Conservation (phyloP, 2,113 vertebrate species). For the Ammodytes dubius region DNA sequence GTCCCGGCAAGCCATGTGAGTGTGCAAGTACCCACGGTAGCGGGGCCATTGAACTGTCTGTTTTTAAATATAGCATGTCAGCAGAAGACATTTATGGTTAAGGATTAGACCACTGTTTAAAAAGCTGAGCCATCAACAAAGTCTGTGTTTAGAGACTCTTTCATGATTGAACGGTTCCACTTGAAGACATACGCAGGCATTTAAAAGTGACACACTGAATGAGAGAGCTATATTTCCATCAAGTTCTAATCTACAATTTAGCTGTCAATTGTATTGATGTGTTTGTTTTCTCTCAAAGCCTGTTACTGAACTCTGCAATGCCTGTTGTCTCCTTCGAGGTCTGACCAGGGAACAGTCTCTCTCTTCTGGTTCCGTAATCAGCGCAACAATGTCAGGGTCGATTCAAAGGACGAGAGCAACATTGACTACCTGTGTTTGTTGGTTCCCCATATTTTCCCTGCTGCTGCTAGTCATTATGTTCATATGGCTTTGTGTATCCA, state of each 20-base stretch:
- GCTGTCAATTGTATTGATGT: conserved; percentile 1
- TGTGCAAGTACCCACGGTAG: neutral
- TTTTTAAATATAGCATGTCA: neutral
- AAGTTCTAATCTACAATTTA: conserved; percentile 14
- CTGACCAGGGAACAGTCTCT: neutral
- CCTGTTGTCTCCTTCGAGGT: conserved; percentile 1
- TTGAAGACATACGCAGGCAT: conserved; percentile 5
- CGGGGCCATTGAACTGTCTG: neutral
- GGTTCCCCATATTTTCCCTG: neutral
- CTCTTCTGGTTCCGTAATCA: conserved; percentile 15
- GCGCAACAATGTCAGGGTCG: neutral
- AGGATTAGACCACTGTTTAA: conserved; percentile 11
- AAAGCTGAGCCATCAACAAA: neutral
- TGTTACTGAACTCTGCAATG: neutral
- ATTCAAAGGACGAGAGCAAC: conserved; percentile 22
- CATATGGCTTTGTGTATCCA: conserved; percentile 5
- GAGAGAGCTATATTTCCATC: neutral
- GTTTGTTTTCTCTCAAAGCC: neutral
- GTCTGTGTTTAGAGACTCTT: conserved; percentile 9
- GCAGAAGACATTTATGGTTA: neutral
- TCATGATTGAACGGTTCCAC: neutral
- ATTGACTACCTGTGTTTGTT: conserved; percentile 11
- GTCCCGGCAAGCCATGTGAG: neutral
- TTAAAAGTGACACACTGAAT: neutral
- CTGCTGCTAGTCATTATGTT: neutral